Evolutionary conservation across 2,888 invertebrate genomes (phyloP).

Genomic region (Caradrina kadenii): DNA sequence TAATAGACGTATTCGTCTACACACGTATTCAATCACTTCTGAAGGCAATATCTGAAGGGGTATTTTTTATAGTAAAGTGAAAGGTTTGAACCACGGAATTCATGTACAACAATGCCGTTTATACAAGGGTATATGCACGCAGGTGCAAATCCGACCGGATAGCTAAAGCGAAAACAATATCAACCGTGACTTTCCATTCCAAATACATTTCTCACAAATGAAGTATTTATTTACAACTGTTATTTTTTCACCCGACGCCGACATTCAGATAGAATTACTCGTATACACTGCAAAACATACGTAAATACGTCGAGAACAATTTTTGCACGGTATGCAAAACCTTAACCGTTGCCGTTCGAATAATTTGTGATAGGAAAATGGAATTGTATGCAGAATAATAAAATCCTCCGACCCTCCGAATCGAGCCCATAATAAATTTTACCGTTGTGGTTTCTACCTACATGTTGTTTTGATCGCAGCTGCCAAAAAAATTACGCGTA

Average conservation of each 20-base stretch:
- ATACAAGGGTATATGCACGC: constrained; percentile 17
- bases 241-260: constrained; percentile 42
- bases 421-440: constrained; percentile 84
- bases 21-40: constrained; percentile 50
- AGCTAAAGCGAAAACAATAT: constrained; percentile 41
- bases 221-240: constrained; percentile 42
- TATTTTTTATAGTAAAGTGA: not conserved
- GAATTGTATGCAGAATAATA: constrained; percentile 89
- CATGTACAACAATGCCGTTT: not conserved
- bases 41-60: not conserved
- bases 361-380: constrained; percentile 89
- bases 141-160: constrained; percentile 28
- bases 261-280: constrained; percentile 40
- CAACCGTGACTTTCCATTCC: constrained; percentile 42
- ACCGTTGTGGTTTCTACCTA: constrained; percentile 76
- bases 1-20: constrained; percentile 48
- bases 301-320: constrained; percentile 81
- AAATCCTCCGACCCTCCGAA: constrained; percentile 86
- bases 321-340: constrained; percentile 86
- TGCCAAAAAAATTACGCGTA: constrained; percentile 67
- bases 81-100: not conserved
- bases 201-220: constrained; percentile 33
- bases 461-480: constrained; percentile 74
- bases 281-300: constrained; percentile 67
- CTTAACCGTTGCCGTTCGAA: constrained; percentile 83